These are phyloP conservation scores for Cataglyphis cursor DNA, from an alignment of 2,888 invertebrate genomes.

Conservation along the genomic window DNA sequence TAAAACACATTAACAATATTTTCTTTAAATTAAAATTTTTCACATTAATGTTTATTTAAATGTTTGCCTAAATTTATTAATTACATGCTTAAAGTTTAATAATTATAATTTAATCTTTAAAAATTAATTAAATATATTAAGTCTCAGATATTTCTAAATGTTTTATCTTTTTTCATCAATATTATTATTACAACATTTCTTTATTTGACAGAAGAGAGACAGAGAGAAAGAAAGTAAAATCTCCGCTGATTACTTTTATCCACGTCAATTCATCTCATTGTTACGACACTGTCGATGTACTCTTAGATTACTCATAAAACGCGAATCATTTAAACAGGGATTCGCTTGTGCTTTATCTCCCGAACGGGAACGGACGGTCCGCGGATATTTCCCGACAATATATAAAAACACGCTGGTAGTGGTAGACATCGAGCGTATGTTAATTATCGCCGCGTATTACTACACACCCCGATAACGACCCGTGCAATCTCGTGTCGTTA, in stretches of 20 bases:
- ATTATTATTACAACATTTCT: not conserved
- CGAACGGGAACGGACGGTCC: not conserved
- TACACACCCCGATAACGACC: constrained; percentile 51
- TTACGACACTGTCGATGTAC: constrained; percentile 33
- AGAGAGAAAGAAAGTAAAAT: not conserved
- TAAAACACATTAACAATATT: not conserved
- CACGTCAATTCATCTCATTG: constrained; percentile 47
- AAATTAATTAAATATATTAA: not conserved
- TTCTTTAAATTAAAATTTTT: not conserved
- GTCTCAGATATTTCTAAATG: not conserved
- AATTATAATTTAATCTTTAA: not conserved
- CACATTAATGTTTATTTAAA: not conserved
- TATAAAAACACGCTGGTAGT: constrained; percentile 30
- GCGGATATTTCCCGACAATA: constrained; percentile 33
- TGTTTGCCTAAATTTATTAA: not conserved
- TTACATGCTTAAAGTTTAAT: not conserved
- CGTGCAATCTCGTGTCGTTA: constrained; percentile 48
- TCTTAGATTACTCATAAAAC: constrained; percentile 39
- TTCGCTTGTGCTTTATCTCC: constrained; percentile 53
- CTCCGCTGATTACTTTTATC: constrained; percentile 5
- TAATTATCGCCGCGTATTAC: constrained; percentile 53
- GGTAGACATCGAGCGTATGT: constrained; percentile 43
- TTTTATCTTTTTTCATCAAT: not conserved
- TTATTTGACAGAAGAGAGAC: not conserved
- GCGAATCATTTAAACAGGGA: constrained; percentile 34